Evolutionary conservation across 2,113 vertebrate genomes (phyloP), one percentile per base, ranked within the genome.

Genomic region (Bufo bufo): DNA sequence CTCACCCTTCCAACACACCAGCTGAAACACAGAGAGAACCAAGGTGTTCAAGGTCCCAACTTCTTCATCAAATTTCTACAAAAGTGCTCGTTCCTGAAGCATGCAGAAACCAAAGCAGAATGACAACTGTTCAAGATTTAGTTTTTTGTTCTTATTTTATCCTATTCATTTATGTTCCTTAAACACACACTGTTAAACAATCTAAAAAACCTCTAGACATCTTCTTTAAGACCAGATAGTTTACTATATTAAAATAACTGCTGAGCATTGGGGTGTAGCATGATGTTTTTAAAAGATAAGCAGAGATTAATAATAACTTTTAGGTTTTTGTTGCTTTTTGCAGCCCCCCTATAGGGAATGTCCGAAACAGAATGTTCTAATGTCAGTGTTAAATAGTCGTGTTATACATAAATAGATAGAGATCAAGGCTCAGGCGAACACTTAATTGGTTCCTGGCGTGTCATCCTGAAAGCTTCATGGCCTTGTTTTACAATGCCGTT

Each of bases 301-400:
- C 47, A 65, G 59, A 54, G 85, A 79, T 78, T 86, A 77, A 85
- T 77, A 85, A 86, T 6, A 79, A 43, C 7, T 54, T 80, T 85
- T 87, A 45, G 81, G 50, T 23, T 52, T 81, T 45, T 43, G 16
- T 77, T 85, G 20, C 33, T 56, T 56, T 80, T 33, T 14, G 12
- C 14, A 33, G 4, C 56, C 58, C 19, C 77, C 61, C 85, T 54
- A 43, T 69, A 80, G 63, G 85, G 77, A 56, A 72, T 87, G 85
- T 52, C 50, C 58, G 77, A 87, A 72, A 87, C 85, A 80, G 77
- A 78, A 81, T 81, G 85, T 87, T 87, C 85, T 54, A 69, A 45
- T 81, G 63, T 80, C 77, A 45, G 47, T 87, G 50, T 65, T 80
- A 80, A 87, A 80, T 71, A 66, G 77, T 81, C 77, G 58, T 71